Evolutionary conservation across 2,888 invertebrate genomes (phyloP).

Genomic region (Brachylomia viminalis): DNA sequence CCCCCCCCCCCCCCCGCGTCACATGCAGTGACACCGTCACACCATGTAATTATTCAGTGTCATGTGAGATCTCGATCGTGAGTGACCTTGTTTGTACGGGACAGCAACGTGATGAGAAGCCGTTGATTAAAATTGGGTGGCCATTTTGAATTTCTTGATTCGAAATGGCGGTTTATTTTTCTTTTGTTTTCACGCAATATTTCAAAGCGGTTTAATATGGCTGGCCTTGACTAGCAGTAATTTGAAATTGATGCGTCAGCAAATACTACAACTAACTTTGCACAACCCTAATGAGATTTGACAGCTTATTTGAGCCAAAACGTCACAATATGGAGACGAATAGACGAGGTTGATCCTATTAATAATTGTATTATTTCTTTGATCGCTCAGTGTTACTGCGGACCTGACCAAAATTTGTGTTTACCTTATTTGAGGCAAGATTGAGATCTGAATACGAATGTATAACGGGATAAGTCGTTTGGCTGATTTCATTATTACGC

Average conservation of each 20-base stretch:
- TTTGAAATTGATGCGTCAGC: conserved; percentile 4
- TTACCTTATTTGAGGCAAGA: neutral
- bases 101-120: conserved; percentile 14
- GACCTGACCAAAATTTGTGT: neutral
- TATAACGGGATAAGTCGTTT: conserved; percentile 21
- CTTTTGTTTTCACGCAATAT: conserved; percentile 19
- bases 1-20: conserved; percentile 28
- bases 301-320: neutral
- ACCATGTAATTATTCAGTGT: conserved; percentile 62
- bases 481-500: conserved; percentile 1
- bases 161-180: neutral
- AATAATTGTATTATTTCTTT: neutral
- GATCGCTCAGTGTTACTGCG: neutral
- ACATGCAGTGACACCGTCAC: conserved; percentile 44
- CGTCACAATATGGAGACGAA: neutral
- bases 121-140: conserved; percentile 40
- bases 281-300: neutral
- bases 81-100: conserved; percentile 49
- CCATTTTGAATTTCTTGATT: conserved; percentile 27
- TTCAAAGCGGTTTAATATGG: neutral
- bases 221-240: neutral
- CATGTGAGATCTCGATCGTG: conserved; percentile 34
- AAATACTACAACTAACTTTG: neutral
- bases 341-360: neutral
- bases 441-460: neutral